These are phyloP conservation scores for Spatulosminthurus flaviceps DNA, from an alignment of 2,888 invertebrate species.

Conservation along the genomic window DNA sequence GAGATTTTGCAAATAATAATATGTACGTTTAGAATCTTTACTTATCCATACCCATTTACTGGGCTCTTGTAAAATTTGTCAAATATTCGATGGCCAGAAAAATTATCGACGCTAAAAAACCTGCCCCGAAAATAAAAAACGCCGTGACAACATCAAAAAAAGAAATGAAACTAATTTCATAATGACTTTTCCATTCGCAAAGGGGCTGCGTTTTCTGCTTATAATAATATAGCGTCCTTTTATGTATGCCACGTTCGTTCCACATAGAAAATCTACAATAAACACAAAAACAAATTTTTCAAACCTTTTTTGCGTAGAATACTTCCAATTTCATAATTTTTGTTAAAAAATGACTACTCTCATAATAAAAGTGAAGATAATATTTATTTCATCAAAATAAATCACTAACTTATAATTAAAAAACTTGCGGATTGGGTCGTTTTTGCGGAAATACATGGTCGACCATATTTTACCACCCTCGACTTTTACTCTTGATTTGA, in stretches of 20 bases:
- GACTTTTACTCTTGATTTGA: conserved; percentile 2
- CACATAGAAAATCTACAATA: conserved; percentile 24
- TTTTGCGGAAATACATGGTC: not conserved
- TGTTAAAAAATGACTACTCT: conserved; percentile 15
- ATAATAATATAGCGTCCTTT: not conserved
- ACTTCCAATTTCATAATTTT: not conserved
- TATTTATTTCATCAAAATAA: too few species aligned
- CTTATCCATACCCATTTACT: not conserved
- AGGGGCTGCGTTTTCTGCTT: not conserved
- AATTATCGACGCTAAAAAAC: not conserved
- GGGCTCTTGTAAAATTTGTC: too few species aligned
- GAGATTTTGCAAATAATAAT: too few species aligned
- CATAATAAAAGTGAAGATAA: too few species aligned
- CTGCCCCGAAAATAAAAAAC: not conserved
- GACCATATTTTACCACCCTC: not conserved
- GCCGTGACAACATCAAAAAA: conserved; percentile 26
- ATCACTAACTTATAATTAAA: conserved; percentile 19
- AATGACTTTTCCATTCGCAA: not conserved
- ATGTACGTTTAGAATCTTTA: too few species aligned
- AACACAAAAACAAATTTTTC: too few species aligned
- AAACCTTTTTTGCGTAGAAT: not conserved
- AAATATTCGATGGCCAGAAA: conserved; percentile 7
- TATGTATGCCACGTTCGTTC: conserved; percentile 19
- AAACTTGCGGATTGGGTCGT: conserved; percentile 28
- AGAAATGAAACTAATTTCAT: not conserved